Base-by-base conservation (phyloP, 2,888 invertebrate genomes). In the Lepidochrysops patricia region DNA sequence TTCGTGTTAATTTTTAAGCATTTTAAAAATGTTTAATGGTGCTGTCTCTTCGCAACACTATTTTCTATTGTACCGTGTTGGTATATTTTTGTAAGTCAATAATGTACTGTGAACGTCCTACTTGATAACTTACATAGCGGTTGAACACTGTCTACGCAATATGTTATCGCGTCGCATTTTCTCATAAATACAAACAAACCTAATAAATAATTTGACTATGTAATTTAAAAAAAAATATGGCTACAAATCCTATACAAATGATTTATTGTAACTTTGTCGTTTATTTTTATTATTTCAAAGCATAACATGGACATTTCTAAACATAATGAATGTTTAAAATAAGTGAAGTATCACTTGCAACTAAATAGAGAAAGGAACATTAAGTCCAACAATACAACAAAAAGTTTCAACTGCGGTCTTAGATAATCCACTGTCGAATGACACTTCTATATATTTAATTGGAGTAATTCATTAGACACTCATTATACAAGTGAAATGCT, bases 21-120 rank as follows among this genome's bases (percentile, higher is more conserved):
- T 67, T 64, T 67, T 63, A 66, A 64, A 66, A 69, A 66, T 73
- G 73, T 72, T 71, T 64, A 70, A 72, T 70, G 76, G 76, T 75
- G 75, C 74, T 75, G 71, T 66, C 67, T 63, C 60, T 68, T 68
- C 68, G 70, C 72, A 70, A 62, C 65, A 63, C 59, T 62, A 49
- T 56, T 64, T 64, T 59, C 67, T 62, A 63, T 61, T 62, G 54
- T 60, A 56, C 60, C 49, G 64, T 52, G 57, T 49, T 60, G 50
- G 60, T 62, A 66, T 63, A 65, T 63, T 67, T 67, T 58, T 66
- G 63, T 63, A 62, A 64, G 64, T 60, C 57, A 27, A 61, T 66
- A 65, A 58, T 57, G 60, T 60, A 9, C 19, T 12, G 54, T 54
- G 32, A 13, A 32, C 29, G 29, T 13, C 29, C 19, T 32, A 32